A percentile compares a stretch with the other conserved stretches of the same genome.
phyloP scores from a whole-genome alignment of 2,888 invertebrate genomes.

The Eutolmus rufibarbis region DNA sequence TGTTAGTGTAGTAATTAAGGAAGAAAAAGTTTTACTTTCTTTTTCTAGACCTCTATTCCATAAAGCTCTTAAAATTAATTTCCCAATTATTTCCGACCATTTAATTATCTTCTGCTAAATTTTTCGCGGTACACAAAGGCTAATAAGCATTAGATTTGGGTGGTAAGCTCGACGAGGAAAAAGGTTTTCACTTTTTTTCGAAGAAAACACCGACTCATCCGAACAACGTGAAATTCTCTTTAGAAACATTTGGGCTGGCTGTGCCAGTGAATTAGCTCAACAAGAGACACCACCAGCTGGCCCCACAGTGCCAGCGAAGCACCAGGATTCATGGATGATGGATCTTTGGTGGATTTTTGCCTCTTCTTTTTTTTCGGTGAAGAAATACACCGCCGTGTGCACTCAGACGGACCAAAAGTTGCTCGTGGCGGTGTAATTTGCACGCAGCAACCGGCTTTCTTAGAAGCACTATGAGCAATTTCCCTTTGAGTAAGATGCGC shows the following conservation, averaged over 20 bases:
- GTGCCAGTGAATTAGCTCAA: slow-evolving; percentile 10
- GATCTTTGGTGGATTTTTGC: not conserved
- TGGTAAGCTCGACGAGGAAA: not conserved
- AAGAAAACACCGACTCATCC: not conserved
- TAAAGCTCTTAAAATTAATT: not conserved
- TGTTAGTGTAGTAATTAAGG: no score
- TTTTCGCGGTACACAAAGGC: not conserved
- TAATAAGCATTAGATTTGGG: not conserved
- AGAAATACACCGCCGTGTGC: slow-evolving; percentile 1
- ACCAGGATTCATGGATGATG: slow-evolving; percentile 47
- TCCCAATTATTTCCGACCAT: not conserved
- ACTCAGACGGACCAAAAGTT: not conserved
- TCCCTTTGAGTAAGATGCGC: not conserved
- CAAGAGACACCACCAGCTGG: not conserved
- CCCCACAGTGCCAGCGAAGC: not conserved
- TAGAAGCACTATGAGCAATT: not conserved
- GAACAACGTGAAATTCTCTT: not conserved
- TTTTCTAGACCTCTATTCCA: not conserved
- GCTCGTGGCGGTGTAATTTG: slow-evolving; percentile 7
- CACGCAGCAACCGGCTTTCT: not conserved
- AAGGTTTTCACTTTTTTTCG: slow-evolving; percentile 26
- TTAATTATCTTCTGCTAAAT: not conserved
- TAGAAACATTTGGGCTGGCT: not conserved
- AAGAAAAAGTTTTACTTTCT: not conserved
- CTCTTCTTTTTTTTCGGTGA: slow-evolving; percentile 3